phyloP scores from a whole-genome alignment of 2,888 invertebrate genomes.

The Drosophila nigritarsus region DNA sequence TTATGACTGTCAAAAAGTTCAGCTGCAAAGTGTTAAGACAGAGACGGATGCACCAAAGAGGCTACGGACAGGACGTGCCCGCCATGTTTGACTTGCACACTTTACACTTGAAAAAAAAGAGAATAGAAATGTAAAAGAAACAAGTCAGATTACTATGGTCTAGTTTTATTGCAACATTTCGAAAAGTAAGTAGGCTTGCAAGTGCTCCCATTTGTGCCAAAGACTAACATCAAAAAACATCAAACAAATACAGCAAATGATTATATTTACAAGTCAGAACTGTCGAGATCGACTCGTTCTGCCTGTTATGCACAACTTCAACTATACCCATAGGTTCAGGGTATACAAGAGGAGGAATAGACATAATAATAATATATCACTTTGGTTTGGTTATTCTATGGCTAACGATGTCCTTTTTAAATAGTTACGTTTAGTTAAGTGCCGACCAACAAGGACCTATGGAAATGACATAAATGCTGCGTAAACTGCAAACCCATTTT shows the following conservation, averaged over 20 bases:
- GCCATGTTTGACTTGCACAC: conserved; percentile 45
- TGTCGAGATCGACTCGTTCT: not conserved
- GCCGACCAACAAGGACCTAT: not conserved
- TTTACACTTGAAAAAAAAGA: conserved; percentile 17
- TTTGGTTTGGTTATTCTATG: not conserved
- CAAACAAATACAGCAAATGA: not conserved
- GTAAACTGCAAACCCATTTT: not conserved
- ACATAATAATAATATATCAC: conserved; percentile 4
- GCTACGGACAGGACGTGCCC: conserved; percentile 12
- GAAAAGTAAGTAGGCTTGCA: not conserved
- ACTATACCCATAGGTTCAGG: not conserved
- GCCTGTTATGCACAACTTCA: not conserved
- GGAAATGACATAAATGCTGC: not conserved
- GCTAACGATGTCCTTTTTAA: conserved; percentile 1
- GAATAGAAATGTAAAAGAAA: not conserved
- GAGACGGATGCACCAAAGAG: conserved; percentile 16
- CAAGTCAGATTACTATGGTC: not conserved
- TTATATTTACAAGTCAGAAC: not conserved
- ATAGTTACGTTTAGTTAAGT: not conserved
- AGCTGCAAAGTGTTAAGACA: conserved; percentile 42
- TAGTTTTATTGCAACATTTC: not conserved
- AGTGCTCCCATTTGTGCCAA: not conserved
- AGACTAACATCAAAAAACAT: not conserved
- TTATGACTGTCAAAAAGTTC: conserved; percentile 72
- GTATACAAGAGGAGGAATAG: conserved; percentile 2